These are phyloP conservation scores for Fragum sueziense DNA, from an alignment of 2,888 invertebrate genomes.

Conservation along the genomic window DNA sequence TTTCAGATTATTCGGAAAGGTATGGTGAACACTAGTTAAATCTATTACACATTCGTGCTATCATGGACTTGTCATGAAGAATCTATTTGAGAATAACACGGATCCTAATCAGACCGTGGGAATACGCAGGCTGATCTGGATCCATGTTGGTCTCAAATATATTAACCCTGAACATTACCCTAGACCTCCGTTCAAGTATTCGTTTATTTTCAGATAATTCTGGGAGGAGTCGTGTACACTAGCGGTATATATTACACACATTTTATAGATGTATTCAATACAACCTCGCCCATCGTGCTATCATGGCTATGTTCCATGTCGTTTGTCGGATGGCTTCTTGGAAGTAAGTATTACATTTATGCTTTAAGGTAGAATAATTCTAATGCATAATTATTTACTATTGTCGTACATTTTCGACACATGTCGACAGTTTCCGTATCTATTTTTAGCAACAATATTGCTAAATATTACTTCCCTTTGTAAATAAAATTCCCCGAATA, in stretches of 20 bases:
- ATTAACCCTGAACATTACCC: neutral
- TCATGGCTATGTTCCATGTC: constrained; percentile 20
- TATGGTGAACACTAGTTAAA: neutral
- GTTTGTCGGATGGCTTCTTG: constrained; percentile 11
- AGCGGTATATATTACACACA: constrained; percentile 16
- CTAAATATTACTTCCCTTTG: no score
- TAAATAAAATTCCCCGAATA: no score
- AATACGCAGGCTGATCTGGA: no score
- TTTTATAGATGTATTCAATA: constrained; percentile 1
- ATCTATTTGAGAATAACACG: neutral
- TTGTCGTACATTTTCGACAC: no score
- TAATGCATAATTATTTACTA: no score
- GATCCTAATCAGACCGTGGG: no score
- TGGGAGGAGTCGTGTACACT: constrained; percentile 11
- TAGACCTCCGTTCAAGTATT: neutral
- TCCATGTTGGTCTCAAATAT: no score
- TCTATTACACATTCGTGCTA: neutral
- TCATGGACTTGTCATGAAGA: neutral
- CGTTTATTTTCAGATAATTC: constrained; percentile 10
- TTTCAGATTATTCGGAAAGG: no score
- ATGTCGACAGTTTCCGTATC: no score
- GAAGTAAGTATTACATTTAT: constrained; percentile 19
- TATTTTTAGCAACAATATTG: no score
- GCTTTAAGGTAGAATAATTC: no score
- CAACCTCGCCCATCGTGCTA: neutral